Percentiles rank a stretch among this genome's conserved stretches.
These are phyloP conservation scores for Theocolax elegans DNA, from an alignment of 1,140 invertebrate species.

Conservation along the genomic window DNA sequence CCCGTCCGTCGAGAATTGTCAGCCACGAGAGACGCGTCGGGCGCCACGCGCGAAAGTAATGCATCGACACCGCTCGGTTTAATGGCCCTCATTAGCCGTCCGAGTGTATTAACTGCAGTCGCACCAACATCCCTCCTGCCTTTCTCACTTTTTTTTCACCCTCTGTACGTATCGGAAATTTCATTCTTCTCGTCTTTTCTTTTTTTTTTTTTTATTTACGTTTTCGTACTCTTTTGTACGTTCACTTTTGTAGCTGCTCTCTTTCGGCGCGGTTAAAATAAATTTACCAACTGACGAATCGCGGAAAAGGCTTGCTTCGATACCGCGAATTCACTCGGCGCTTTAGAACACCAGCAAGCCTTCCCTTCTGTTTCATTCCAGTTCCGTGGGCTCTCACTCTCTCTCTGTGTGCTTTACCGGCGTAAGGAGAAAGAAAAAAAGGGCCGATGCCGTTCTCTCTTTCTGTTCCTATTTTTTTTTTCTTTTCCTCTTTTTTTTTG, in stretches of 20 bases:
- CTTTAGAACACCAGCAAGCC: not conserved
- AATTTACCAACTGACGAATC: slow-evolving; percentile 25
- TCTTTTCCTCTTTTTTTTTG: not conserved
- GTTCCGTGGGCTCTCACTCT: not conserved
- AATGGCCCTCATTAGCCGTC: too few species aligned
- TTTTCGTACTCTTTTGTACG: not conserved
- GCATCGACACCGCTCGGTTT: too few species aligned
- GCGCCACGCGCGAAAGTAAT: not conserved
- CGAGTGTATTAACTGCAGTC: too few species aligned
- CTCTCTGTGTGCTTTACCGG: too few species aligned
- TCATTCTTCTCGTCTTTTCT: not conserved
- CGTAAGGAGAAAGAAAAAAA: not conserved
- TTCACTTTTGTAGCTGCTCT: not conserved
- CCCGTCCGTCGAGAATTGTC: not conserved
- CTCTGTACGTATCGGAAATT: too few species aligned
- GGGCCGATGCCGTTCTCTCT: not conserved
- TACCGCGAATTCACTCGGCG: not conserved
- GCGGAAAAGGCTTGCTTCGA: not conserved
- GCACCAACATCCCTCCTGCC: too few species aligned
- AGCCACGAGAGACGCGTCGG: not conserved
- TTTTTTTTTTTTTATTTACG: not conserved
- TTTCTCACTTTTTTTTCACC: too few species aligned
- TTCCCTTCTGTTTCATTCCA: slow-evolving; percentile 5
- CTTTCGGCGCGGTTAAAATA: slow-evolving; percentile 11
- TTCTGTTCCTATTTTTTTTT: not conserved